A percentile compares a stretch with the other conserved stretches of the same genome.
Conservation (phyloP, 2,113 vertebrate genomes). For the Petroica traversi region DNA sequence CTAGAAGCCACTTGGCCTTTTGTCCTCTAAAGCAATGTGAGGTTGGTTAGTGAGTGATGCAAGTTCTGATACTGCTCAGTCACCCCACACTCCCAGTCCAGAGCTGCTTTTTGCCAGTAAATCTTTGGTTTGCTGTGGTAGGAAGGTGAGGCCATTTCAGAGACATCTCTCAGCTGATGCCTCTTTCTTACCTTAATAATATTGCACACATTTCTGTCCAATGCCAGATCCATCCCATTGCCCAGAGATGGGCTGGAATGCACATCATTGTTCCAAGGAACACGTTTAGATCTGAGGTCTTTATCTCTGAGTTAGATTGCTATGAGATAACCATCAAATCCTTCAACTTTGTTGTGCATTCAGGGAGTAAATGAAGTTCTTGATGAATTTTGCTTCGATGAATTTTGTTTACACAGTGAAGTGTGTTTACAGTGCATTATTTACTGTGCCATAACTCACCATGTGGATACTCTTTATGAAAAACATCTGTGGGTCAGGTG, state of each 20-base stretch:
- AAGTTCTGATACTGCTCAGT: not conserved
- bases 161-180: not conserved
- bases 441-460: not conserved
- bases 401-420: not conserved
- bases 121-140: not conserved
- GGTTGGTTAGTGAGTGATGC: not conserved
- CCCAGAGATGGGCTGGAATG: not conserved
- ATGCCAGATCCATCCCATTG: not conserved
- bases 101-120: not conserved
- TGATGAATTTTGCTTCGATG: not conserved
- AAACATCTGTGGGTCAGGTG: not conserved
- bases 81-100: not conserved
- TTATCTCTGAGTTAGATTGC: not conserved
- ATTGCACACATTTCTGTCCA: not conserved
- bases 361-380: not conserved
- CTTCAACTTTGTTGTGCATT: not conserved
- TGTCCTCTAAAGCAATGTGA: not conserved
- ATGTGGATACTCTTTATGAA: not conserved
- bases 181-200: not conserved
- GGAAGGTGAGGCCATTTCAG: not conserved
- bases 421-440: not conserved
- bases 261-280: not conserved
- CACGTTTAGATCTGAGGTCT: not conserved
- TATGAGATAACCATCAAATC: not conserved
- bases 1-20: not conserved